Evolutionary conservation across 2,113 vertebrate species (phyloP).

Genomic region (Vanacampus margaritifer): DNA sequence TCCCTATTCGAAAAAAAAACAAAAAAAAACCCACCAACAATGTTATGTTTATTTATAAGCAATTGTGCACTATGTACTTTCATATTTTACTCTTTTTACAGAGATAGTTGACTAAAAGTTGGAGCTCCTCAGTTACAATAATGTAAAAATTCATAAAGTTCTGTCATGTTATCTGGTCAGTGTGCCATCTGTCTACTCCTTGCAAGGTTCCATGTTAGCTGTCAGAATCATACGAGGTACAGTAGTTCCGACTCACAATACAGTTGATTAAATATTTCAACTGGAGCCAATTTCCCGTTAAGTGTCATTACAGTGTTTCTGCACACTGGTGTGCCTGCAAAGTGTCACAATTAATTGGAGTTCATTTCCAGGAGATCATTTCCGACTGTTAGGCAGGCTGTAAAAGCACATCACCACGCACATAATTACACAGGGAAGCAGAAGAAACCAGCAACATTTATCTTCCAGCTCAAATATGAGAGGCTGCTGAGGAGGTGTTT

Average conservation of each 20-base stretch:
- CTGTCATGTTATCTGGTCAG: neutral
- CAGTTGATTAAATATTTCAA: slow-evolving; percentile 66
- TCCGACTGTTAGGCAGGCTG: slow-evolving; percentile 74
- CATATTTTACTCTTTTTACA: neutral
- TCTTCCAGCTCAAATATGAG: slow-evolving; percentile 68
- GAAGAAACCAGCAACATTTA: slow-evolving; percentile 66
- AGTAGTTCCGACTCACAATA: slow-evolving; percentile 40
- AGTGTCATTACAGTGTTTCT: slow-evolving; percentile 72
- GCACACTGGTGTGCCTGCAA: slow-evolving; percentile 58
- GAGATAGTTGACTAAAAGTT: neutral
- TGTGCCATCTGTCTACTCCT: neutral
- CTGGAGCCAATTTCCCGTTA: slow-evolving; percentile 70
- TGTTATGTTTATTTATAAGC: too few species aligned
- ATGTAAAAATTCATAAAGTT: neutral
- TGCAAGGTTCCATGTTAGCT: slow-evolving; percentile 8
- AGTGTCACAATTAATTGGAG: slow-evolving; percentile 78
- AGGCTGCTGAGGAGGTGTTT: slow-evolving; percentile 51
- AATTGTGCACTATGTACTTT: too few species aligned
- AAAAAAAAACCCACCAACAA: too few species aligned
- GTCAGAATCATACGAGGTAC: slow-evolving; percentile 47
- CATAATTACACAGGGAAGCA: slow-evolving; percentile 72
- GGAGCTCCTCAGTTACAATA: neutral
- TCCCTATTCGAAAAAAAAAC: slow-evolving; percentile 5
- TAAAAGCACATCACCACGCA: slow-evolving; percentile 73
- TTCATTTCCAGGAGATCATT: slow-evolving; percentile 76